A percentile compares a stretch with the other conserved stretches of the same genome.
Evolutionary conservation across 2,113 vertebrate genomes (phyloP).

Genomic region (Ammospiza caudacuta): DNA sequence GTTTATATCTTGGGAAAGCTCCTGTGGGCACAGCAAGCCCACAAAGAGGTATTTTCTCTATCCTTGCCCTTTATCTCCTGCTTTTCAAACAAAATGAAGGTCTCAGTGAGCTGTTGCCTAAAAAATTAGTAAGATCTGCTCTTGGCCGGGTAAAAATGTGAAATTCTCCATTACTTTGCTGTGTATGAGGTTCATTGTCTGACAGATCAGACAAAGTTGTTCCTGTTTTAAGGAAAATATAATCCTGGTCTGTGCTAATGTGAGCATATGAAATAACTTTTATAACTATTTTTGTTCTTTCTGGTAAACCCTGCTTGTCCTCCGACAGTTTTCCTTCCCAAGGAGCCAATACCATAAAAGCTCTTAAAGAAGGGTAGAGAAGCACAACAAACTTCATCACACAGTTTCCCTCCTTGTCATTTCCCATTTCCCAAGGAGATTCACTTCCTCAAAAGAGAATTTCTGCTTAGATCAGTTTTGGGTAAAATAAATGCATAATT

Average conservation of each 20-base stretch:
- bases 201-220: neutral
- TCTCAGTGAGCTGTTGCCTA: neutral
- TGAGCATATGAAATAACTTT: neutral
- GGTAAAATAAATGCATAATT: neutral
- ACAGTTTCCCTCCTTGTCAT: fast-evolving
- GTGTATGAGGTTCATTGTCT: neutral
- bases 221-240: neutral
- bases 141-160: neutral
- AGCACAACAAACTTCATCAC: neutral
- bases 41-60: neutral
- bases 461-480: neutral
- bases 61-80: neutral
- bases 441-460: neutral
- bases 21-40: neutral
- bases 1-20: neutral
- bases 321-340: neutral
- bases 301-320: neutral
- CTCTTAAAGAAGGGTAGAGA: neutral
- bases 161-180: neutral
- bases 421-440: neutral
- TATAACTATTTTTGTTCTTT: neutral
- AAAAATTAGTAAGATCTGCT: neutral
- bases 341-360: neutral
- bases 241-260: neutral
- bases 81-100: neutral